Evolutionary conservation across 2,797 vertebrate species (phyloP), one percentile per base, ranked within the genome.

Genomic region (Smutsia temminckii): DNA sequence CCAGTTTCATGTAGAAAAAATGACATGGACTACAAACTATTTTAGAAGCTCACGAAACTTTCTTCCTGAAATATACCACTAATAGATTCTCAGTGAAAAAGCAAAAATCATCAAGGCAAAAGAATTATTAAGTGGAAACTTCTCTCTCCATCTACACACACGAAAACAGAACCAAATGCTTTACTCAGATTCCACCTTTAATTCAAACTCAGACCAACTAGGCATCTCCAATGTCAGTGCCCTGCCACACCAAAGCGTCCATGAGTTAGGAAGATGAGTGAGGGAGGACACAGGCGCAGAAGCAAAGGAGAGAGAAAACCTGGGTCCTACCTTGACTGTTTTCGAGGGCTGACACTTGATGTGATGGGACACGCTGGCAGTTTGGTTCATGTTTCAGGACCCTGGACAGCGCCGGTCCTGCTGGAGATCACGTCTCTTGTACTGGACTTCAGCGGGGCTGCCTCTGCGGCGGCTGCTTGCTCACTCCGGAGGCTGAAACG

Each of bases 301-400:
- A 37, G 42, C 69, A 95, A 3, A 74, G 32, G 21, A 6, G 51
- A 95, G 57, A 95, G 18, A 53, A 95, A 94, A 66, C 12, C 20
- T 32, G 80, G 53, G 69, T 85, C 98, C 97, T 98, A 99, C 99
- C 99, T 99, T 99, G 97, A 99, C 99, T 81, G 97, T 94, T 97
- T 99, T 99, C 7, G 99, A 98, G 42, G 99, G 98, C 95, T 99
- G 99, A 97, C 99, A 99, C 97, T 99, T 99, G 69, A 99, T 99
- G 92, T 99, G 99, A 96, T 99, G 99, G 96, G 99, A 99, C 71
- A 99, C 99, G 68, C 98, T 98, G 94, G 99, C 99, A 66, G 99
- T 99, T 98, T 99, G 99, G 98, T 99, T 99, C 99, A 99, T 99
- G 87, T 96, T 99, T 98, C 98, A 98, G 98, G 97, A 96, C 98